A percentile compares a stretch with the other conserved stretches of the same genome.
phyloP scores from a whole-genome alignment of 2,888 invertebrate genomes.

The Metallyticus violacea region DNA sequence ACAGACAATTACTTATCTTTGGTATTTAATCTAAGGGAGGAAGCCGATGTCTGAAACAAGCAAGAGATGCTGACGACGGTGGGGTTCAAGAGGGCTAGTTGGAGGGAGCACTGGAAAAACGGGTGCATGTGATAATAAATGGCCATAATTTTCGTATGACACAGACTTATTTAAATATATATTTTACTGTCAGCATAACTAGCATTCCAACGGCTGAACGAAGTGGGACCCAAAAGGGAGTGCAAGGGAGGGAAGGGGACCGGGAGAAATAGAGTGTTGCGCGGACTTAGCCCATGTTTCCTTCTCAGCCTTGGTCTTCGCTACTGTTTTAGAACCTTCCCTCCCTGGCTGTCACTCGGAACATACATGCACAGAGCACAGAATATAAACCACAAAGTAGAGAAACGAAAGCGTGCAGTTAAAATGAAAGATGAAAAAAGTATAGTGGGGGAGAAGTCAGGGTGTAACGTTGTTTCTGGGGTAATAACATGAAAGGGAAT shows the following conservation, averaged over 20 bases:
- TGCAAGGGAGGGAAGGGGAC: neutral
- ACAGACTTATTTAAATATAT: conserved; percentile 19
- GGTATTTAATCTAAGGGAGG: conserved; percentile 16
- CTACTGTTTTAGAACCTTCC: neutral
- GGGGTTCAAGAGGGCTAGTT: neutral
- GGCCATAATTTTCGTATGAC: conserved; percentile 19
- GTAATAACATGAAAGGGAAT: neutral
- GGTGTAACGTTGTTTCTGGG: neutral
- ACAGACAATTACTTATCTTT: conserved; percentile 28
- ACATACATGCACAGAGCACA: neutral
- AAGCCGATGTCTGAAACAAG: neutral
- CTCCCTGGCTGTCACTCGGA: neutral
- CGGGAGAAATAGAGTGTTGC: neutral
- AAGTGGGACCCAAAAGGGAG: too few relatives aligned
- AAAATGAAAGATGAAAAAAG: neutral
- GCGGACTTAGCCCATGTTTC: neutral
- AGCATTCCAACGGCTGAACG: conserved; percentile 3
- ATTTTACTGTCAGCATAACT: conserved; percentile 20
- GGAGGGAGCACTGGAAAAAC: neutral
- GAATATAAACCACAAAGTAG: conserved; percentile 2
- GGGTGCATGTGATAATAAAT: conserved; percentile 12
- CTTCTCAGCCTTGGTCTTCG: neutral
- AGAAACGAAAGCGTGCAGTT: neutral
- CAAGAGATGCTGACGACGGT: too few relatives aligned
- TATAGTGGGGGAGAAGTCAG: neutral